phyloP scores from a whole-genome alignment of 2,797 vertebrate species.

The Melanogrammus aeglefinus region DNA sequence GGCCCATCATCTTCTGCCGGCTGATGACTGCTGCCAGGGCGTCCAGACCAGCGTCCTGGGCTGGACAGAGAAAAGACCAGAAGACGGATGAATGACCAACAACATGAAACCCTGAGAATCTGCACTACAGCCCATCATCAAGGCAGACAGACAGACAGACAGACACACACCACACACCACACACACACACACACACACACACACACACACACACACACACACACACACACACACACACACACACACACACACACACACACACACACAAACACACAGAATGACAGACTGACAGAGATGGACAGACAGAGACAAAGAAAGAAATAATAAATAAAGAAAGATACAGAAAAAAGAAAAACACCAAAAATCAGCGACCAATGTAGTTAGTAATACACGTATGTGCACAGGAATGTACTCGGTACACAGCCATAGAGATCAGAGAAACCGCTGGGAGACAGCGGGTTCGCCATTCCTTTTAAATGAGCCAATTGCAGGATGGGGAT shows the following conservation, averaged over 20 bases:
- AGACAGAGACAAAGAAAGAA: neutral
- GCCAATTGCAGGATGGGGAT: slow-evolving; percentile 31
- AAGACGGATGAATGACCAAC: slow-evolving; percentile 1
- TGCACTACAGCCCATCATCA: neutral
- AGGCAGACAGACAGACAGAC: neutral
- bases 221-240: neutral
- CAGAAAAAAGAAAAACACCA: neutral
- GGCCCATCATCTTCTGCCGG: slow-evolving; percentile 94
- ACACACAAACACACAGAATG: neutral
- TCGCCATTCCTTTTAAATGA: slow-evolving; percentile 27
- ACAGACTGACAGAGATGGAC: neutral
- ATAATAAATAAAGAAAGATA: neutral
- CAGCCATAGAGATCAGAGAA: slow-evolving; percentile 8
- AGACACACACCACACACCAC: neutral
- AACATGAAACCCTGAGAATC: slow-evolving; percentile 4
- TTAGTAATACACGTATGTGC: neutral
- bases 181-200: neutral
- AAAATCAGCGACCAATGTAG: neutral
- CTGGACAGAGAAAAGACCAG: slow-evolving; percentile 60
- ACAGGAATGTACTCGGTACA: slow-evolving; percentile 15
- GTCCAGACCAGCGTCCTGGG: slow-evolving; percentile 91
- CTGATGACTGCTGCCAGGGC: slow-evolving; percentile 90
- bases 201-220: neutral
- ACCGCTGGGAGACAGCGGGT: slow-evolving; percentile 19
- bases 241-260: neutral